Evolutionary conservation across 1,140 invertebrate genomes (phyloP).

Genomic region (Muscidifurax raptorellus): DNA sequence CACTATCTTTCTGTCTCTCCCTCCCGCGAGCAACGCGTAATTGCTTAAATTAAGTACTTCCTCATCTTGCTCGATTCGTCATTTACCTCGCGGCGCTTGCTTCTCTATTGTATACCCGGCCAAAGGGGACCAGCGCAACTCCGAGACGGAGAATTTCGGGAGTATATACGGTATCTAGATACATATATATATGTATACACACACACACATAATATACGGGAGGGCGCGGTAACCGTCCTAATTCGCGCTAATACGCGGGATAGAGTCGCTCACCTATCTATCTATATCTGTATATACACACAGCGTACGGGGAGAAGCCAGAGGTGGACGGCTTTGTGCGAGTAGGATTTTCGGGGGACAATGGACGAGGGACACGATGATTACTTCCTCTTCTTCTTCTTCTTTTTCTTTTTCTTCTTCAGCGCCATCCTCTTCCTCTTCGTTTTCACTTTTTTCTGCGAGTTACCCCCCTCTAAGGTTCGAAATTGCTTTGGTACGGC

Average conservation of each 20-base stretch:
- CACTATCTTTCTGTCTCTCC: neutral
- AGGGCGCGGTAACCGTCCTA: constrained; percentile 30
- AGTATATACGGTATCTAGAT: neutral
- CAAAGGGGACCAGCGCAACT: neutral
- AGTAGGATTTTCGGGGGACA: constrained; percentile 47
- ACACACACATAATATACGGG: neutral
- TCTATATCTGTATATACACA: too few species aligned
- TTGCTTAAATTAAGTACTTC: constrained; percentile 55
- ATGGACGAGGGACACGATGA: constrained; percentile 46
- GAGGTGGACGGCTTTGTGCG: constrained; percentile 10
- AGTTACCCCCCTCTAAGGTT: neutral
- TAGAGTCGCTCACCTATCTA: neutral
- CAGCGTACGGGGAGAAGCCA: neutral
- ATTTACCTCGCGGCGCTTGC: constrained; percentile 45
- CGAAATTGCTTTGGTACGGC: constrained; percentile 45
- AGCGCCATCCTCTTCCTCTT: neutral
- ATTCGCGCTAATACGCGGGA: constrained; percentile 38
- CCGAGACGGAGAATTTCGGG: constrained; percentile 35
- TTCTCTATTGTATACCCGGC: constrained; percentile 21
- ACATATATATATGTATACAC: neutral
- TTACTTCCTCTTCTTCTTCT: constrained; percentile 30
- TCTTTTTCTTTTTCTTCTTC: too few species aligned
- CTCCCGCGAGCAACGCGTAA: constrained; percentile 28
- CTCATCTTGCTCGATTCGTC: constrained; percentile 52
- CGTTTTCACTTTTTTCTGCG: constrained; percentile 27